These are phyloP conservation scores for Drosophila crucigera DNA, from an alignment of 2,888 invertebrate genomes.

Conservation along the genomic window DNA sequence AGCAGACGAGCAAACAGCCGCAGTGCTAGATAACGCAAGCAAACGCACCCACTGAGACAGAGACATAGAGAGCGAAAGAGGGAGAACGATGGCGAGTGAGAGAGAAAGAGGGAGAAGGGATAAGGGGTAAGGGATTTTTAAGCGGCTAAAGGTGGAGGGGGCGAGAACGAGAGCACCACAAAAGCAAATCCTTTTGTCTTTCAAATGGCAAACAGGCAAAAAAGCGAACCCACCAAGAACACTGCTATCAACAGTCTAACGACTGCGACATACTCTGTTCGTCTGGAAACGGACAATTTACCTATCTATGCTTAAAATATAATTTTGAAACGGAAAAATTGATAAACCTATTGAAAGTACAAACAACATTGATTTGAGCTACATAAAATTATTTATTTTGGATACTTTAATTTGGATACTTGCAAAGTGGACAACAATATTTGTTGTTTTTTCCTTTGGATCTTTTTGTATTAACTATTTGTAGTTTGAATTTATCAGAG, in stretches of 20 bases:
- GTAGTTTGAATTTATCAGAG: not conserved
- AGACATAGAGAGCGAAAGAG: slow-evolving; percentile 24
- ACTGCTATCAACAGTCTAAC: not conserved
- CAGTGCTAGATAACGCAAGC: slow-evolving; percentile 61
- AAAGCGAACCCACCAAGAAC: not conserved
- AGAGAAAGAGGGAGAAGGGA: not conserved
- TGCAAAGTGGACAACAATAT: not conserved
- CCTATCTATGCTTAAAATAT: not conserved
- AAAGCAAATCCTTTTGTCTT: slow-evolving; percentile 78
- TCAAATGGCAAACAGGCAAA: slow-evolving; percentile 51
- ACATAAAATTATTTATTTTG: not conserved
- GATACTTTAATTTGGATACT: no score
- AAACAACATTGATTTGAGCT: not conserved
- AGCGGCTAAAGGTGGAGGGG: not conserved
- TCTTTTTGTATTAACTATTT: no score
- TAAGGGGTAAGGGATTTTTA: not conserved
- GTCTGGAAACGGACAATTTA: not conserved
- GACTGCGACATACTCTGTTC: not conserved
- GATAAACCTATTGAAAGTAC: not conserved
- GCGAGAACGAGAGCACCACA: slow-evolving; percentile 47
- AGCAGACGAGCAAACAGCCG: slow-evolving; percentile 74
- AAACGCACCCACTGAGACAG: slow-evolving; percentile 7
- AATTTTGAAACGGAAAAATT: not conserved
- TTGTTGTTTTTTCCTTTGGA: not conserved
- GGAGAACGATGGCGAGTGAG: slow-evolving; percentile 35